Conservation (phyloP, 2,797 vertebrate genomes). For the Strix occidentalis region DNA sequence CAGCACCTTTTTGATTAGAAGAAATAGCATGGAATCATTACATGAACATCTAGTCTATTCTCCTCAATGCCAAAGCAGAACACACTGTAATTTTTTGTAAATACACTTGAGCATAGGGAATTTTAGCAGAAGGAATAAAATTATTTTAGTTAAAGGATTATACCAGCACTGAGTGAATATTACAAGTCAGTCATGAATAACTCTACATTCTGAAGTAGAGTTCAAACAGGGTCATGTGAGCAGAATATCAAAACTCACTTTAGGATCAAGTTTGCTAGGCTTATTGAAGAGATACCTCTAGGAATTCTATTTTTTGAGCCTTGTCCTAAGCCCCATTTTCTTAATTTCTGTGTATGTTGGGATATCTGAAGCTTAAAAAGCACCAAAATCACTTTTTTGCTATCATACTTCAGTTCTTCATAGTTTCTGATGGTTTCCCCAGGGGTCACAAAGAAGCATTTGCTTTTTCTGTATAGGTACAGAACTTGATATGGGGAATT, state of each 20-base stretch:
- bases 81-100: background rate
- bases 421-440: background rate
- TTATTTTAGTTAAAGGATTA: background rate
- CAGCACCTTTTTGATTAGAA: background rate
- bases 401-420: background rate
- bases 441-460: background rate
- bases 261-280: background rate
- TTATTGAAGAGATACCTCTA: background rate
- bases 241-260: background rate
- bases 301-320: background rate
- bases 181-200: background rate
- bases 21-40: background rate
- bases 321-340: background rate
- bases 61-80: background rate
- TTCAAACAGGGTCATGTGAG: background rate
- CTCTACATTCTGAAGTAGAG: background rate
- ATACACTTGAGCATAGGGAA: background rate
- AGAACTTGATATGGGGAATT: background rate
- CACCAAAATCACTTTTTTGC: background rate
- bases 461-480: background rate
- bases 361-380: background rate
- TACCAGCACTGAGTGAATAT: background rate
- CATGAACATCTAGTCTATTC: background rate
- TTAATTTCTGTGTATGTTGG: background rate
- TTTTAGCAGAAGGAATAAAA: slow-evolving; percentile 3